A percentile compares a stretch with the other conserved stretches of the same genome.
phyloP scores from a whole-genome alignment of 2,113 vertebrate genomes.

The Nothocercus julius region DNA sequence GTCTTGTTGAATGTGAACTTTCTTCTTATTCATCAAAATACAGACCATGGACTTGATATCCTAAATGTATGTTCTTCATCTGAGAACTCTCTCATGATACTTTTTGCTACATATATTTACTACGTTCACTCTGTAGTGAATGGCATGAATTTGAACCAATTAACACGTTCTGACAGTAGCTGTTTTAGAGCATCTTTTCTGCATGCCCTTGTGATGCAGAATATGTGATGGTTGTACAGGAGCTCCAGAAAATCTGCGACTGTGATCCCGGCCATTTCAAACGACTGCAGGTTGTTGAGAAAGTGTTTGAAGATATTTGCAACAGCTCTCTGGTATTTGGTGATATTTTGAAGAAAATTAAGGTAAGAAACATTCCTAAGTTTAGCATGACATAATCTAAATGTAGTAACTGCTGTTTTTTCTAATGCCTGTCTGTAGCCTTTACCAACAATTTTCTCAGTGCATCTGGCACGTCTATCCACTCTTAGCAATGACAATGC shows the following conservation, averaged over 20 bases:
- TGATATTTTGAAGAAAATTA: constrained; percentile 83
- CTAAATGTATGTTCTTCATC: background rate
- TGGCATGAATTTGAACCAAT: background rate
- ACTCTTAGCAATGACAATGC: background rate
- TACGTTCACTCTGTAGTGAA: background rate
- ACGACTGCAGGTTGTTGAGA: constrained; percentile 72
- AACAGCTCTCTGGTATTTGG: constrained; percentile 79
- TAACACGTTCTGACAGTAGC: background rate
- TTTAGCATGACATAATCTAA: background rate
- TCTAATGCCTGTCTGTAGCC: background rate
- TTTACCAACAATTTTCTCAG: background rate
- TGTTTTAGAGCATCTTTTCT: background rate
- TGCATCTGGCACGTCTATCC: background rate
- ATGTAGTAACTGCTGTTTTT: background rate
- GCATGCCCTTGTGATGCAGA: too few relatives aligned
- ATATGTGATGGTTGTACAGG: constrained; percentile 57
- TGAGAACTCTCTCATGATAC: background rate
- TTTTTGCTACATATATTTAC: background rate
- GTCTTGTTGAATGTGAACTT: background rate
- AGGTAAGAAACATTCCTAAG: constrained; percentile 63
- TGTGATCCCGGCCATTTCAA: constrained; percentile 63
- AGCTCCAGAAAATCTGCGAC: constrained; percentile 69
- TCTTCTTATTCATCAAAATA: background rate
- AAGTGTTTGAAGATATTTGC: constrained; percentile 83
- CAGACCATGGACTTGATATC: background rate